A percentile compares a stretch with the other conserved stretches of the same genome.
Conservation (phyloP, 1,140 invertebrate genomes). For the Pseudoatta argentina region DNA sequence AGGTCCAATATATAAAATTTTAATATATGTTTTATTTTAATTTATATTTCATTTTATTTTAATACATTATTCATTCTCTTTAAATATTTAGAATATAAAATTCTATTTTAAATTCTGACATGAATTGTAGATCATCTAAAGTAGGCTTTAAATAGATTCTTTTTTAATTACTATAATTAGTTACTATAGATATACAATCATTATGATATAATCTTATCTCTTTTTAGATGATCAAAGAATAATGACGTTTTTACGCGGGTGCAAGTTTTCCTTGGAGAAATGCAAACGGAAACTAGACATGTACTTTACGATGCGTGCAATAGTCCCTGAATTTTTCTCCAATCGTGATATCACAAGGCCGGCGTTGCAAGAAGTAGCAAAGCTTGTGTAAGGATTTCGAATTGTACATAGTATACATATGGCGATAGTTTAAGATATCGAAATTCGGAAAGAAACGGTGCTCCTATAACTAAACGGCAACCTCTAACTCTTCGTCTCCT, state of each 20-base stretch:
- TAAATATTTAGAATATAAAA: not conserved
- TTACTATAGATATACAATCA: not conserved
- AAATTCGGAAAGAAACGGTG: not conserved
- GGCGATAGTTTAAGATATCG: not conserved
- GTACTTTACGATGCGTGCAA: constrained; percentile 93
- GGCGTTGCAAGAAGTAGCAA: constrained; percentile 90
- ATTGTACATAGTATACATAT: not conserved
- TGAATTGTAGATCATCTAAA: not conserved
- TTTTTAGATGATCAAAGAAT: constrained; percentile 90
- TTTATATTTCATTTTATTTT: not conserved
- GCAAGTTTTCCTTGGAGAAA: constrained; percentile 94
- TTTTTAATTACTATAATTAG: not conserved
- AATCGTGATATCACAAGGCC: constrained; percentile 91
- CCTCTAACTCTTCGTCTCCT: not conserved
- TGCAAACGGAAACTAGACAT: constrained; percentile 94
- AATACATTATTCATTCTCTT: not conserved
- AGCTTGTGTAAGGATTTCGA: constrained; percentile 88
- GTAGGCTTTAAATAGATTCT: not conserved
- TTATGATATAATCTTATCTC: constrained; percentile 10
- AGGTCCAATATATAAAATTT: no score
- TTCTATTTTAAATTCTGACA: not conserved
- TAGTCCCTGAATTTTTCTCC: constrained; percentile 93
- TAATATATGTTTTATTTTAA: not conserved
- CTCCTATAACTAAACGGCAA: not conserved
- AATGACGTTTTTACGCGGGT: constrained; percentile 92